A percentile compares a stretch with the other conserved stretches of the same genome.
These are phyloP conservation scores for Calephelis virginiensis DNA, from an alignment of 1,140 invertebrate genomes.

Conservation along the genomic window DNA sequence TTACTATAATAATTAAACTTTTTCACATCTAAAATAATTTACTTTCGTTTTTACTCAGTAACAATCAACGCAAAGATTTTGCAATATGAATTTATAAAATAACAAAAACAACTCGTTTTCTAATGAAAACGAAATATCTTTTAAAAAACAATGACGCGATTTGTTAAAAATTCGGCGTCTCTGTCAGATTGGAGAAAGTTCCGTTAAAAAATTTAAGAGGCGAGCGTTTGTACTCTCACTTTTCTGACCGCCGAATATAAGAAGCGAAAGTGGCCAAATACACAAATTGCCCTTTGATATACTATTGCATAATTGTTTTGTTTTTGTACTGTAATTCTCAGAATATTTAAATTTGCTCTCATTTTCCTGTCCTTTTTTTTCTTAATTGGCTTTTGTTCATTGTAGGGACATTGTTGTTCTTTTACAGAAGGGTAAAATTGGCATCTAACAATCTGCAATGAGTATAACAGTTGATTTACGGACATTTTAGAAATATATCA, in stretches of 20 bases:
- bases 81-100: neutral
- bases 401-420: too few relatives aligned
- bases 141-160: conserved; percentile 20
- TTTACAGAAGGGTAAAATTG: too few relatives aligned
- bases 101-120: neutral
- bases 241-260: conserved; percentile 37
- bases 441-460: too few relatives aligned
- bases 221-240: conserved; percentile 39
- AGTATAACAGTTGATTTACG: too few relatives aligned
- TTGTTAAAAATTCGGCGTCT: conserved; percentile 22
- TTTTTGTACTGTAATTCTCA: conserved; percentile 9
- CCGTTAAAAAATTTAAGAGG: conserved; percentile 23
- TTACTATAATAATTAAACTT: too few relatives aligned
- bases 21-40: neutral
- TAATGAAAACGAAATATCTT: conserved; percentile 2
- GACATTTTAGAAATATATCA: too few relatives aligned
- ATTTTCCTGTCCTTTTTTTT: neutral
- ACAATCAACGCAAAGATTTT: too few relatives aligned
- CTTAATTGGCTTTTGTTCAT: too few relatives aligned
- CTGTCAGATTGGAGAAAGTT: conserved; percentile 23
- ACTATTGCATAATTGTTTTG: conserved; percentile 12
- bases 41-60: neutral
- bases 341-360: neutral
- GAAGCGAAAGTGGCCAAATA: conserved; percentile 40
- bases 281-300: conserved; percentile 32